These are phyloP conservation scores for Sciurus niger DNA, from an alignment of 2,113 vertebrate genomes.

Conservation along the genomic window DNA sequence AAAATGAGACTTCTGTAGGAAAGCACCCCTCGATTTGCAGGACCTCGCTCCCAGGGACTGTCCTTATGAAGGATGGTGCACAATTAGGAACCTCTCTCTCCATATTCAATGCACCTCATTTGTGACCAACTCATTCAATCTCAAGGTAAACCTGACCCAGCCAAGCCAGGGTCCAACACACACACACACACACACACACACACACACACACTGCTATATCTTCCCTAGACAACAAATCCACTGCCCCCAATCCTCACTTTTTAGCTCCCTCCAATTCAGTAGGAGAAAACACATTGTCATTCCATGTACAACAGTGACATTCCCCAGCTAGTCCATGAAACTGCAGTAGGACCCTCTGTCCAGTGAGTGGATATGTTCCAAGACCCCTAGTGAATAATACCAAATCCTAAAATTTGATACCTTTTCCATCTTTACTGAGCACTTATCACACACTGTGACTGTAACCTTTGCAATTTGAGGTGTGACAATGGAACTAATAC, in stretches of 20 bases:
- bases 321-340: rapidly evolving
- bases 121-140: no score
- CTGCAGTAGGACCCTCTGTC: background rate
- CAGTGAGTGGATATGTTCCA: no score
- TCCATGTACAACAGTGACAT: rapidly evolving
- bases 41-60: rapidly evolving
- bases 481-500: background rate
- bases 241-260: background rate
- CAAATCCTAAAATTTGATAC: background rate
- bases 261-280: background rate
- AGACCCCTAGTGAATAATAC: background rate
- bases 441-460: background rate
- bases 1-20: rapidly evolving
- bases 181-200: rapidly evolving
- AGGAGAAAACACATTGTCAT: background rate
- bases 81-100: rapidly evolving
- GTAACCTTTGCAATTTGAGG: background rate
- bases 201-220: background rate
- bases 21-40: rapidly evolving
- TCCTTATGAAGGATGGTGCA: rapidly evolving
- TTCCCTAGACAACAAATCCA: rapidly evolving
- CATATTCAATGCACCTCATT: background rate
- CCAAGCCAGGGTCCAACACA: background rate
- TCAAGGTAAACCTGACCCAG: background rate
- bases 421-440: background rate